Evolutionary conservation across 2,113 vertebrate genomes (phyloP).

Genomic region (Microtus ochrogaster): DNA sequence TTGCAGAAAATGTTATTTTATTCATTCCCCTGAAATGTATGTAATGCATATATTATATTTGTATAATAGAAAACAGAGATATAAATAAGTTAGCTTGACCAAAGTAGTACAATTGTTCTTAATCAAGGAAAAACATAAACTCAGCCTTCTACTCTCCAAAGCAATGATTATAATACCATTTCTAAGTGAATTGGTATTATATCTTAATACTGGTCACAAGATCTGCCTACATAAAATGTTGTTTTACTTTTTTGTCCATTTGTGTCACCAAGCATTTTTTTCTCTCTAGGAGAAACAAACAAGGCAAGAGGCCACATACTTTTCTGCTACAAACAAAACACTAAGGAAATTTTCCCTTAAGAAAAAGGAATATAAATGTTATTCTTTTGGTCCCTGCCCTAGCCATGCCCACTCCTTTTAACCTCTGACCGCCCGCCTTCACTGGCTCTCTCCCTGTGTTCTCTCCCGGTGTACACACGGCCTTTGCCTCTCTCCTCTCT

Average conservation of each 20-base stretch:
- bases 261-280: background rate
- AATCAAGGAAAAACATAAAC: background rate
- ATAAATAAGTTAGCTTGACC: background rate
- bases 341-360: slow-evolving; percentile 25
- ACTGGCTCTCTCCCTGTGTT: too few species aligned
- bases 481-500: too few species aligned
- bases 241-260: background rate
- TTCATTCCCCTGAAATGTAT: background rate
- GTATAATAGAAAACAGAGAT: background rate
- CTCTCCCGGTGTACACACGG: too few species aligned
- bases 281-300: background rate
- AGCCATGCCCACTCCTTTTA: too few species aligned
- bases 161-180: background rate
- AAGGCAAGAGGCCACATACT: background rate
- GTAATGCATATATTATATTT: background rate
- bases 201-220: background rate
- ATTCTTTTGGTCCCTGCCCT: too few species aligned
- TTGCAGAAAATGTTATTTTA: background rate
- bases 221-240: background rate
- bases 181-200: background rate
- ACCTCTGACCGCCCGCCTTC: too few species aligned
- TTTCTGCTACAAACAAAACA: slow-evolving; percentile 23
- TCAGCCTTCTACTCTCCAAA: background rate
- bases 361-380: background rate
- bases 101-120: background rate